Evolutionary conservation across 2,888 invertebrate species (phyloP), one percentile per base, ranked within the genome.

Genomic region (Nematopogon swammerdamellus): DNA sequence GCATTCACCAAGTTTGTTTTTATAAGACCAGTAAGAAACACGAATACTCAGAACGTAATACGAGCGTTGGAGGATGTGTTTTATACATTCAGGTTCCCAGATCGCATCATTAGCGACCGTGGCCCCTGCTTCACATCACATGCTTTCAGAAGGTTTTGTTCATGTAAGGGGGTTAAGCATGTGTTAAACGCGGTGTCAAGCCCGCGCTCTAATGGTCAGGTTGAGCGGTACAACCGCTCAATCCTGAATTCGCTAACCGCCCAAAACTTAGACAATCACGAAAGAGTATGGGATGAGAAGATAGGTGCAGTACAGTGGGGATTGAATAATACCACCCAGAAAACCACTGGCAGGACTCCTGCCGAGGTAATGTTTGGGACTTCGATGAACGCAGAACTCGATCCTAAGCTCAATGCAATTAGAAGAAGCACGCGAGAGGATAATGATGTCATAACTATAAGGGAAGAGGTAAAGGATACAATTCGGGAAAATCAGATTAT

Each of bases 261-360:
- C 2, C 56, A 61, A 47, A 58, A 49, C 29, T 2, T 55, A 11
- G 49, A 57, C n/a, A 50, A 53, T 25, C 52, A 58, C 42, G 64
- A 63, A 49, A 62, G 59, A 20, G 56, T 55, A 44, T 67, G 68
- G 65, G 63, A 65, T 55, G 52, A 56, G 47, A 57, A 64, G 18
- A 48, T 67, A 18, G 57, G 58, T 18, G 48, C 56, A n/a, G n/a
- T n/a, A 10, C 59, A 57, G 44, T 57, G 57, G 57, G 57, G 57
- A 1, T 46, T 58, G 1, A 57, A 64, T 47, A 64, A 63, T 49
- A 59, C 60, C 2, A 42, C 54, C 3, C 57, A 58, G 45, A 53
- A 56, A 51, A 51, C 56, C 2, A 58, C 53, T 25, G 57, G 60
- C 19, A 56, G 50, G 49, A 53, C 56, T 19, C 52, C 57, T 18